Evolutionary conservation across 2,113 vertebrate genomes (phyloP), one percentile per base, ranked within the genome.

Genomic region (Sus scrofa): DNA sequence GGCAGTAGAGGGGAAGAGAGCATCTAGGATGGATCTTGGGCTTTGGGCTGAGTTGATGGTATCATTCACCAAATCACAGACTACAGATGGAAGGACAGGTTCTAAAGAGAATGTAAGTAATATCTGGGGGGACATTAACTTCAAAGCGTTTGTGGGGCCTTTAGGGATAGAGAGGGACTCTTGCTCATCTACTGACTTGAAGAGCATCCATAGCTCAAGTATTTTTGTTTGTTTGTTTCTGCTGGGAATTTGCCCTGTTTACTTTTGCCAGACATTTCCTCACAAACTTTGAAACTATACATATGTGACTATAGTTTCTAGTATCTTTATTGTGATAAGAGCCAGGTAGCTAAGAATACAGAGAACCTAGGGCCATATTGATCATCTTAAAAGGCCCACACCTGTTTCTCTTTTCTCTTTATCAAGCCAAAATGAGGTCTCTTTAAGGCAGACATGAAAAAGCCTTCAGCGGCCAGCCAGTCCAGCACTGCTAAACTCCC

Each of bases 301-400:
- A 22, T 54, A 73, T 37, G 30, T 30, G 89, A 65, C 81, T 79
- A 50, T 70, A 37, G 37, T 84, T 74, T 70, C 70, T 14, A 34
- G 16, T 88, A 14, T 79, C 52, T 56, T 15, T 79, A 79, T 34
- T 24, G 18, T 67, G 52, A 87, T 37, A 65, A 52, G 50, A 84
- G 39, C 32, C 68, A 96, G 68, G 26, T 12, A 88, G 5, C 50
- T 94, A 81, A 77, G 93, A 74, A 77, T 92, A 50, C 12, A 30
- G 32, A 93, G 68, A 94, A 58, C 26, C 22, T 50, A 30, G 34
- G 92, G 26, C 75, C 54, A 26, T 87, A 58, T 19, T 27, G 74
- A 96, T 67, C 37, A 81, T 73, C 63, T 86, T 70, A 75, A 95
- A 96, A 54, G 78, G 54, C 30, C 22, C 8, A 39, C 37, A 67